Conservation (phyloP, 2,888 invertebrate genomes). For the Norana najaformis region DNA sequence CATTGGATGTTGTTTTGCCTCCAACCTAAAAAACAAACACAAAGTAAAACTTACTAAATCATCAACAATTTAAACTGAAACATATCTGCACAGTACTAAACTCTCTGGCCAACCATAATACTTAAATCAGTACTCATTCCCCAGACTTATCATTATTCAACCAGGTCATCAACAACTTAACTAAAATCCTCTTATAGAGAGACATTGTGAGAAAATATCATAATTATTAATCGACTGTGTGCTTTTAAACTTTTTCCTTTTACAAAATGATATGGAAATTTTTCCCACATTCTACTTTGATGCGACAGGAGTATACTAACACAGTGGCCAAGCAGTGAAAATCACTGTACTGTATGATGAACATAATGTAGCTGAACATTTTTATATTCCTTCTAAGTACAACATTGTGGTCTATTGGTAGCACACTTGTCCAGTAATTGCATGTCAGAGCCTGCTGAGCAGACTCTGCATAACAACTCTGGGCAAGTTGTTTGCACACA, state of each 20-base stretch:
- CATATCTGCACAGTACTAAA: background rate
- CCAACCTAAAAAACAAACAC: conserved; percentile 57
- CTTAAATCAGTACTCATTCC: background rate
- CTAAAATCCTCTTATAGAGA: background rate
- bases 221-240: background rate
- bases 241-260: too few relatives aligned
- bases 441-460: too few relatives aligned
- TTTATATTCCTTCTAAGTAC: background rate
- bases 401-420: too few relatives aligned
- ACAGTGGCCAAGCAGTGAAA: background rate
- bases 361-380: background rate
- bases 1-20: conserved; percentile 68
- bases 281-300: too few relatives aligned
- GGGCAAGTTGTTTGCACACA: too few relatives aligned
- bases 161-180: background rate
- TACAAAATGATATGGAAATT: too few relatives aligned
- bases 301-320: too few relatives aligned
- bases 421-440: too few relatives aligned
- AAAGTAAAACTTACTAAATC: background rate
- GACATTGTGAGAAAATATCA: background rate
- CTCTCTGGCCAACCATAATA: background rate
- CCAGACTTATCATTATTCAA: too few relatives aligned
- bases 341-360: background rate
- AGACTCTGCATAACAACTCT: too few relatives aligned
- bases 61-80: background rate